Evolutionary conservation across 2,113 vertebrate species (phyloP).

Genomic region (Sinocyclocheilus anshuiensis): DNA sequence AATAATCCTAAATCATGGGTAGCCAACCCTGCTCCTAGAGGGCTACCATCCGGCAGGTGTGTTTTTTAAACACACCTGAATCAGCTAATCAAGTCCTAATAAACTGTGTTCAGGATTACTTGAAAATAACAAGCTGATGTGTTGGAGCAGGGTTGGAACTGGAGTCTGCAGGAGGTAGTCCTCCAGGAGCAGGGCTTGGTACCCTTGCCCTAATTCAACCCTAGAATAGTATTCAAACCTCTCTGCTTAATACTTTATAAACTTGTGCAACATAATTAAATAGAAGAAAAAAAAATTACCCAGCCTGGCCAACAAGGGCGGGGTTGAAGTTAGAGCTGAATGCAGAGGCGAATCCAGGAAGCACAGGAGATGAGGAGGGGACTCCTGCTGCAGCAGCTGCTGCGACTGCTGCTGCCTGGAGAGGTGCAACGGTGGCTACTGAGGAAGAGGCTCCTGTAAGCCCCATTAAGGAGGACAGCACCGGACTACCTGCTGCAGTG

Average conservation of each 20-base stretch:
- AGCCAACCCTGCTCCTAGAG: too few relatives aligned
- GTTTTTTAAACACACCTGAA: too few relatives aligned
- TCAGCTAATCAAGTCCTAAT: too few relatives aligned
- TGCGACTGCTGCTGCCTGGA: conserved; percentile 77
- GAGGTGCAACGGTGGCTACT: conserved; percentile 85
- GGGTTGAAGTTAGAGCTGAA: conserved; percentile 97
- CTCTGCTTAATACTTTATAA: too few relatives aligned
- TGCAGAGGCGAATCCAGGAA: conserved; percentile 94
- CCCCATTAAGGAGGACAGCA: conserved; percentile 91
- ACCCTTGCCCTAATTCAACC: too few relatives aligned
- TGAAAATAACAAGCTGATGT: too few relatives aligned
- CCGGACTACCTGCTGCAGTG: conserved; percentile 82
- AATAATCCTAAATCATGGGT: too few relatives aligned
- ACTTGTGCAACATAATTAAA: neutral
- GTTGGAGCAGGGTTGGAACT: too few relatives aligned
- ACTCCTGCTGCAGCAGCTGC: conserved; percentile 76
- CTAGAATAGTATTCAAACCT: too few relatives aligned
- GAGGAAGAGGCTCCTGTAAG: conserved; percentile 84
- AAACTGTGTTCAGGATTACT: too few relatives aligned
- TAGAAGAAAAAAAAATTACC: conserved; percentile 70
- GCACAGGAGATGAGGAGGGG: conserved; percentile 85
- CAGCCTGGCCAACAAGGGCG: conserved; percentile 84
- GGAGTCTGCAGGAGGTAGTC: too few relatives aligned
- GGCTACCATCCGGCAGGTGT: too few relatives aligned
- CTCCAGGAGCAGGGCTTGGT: neutral